These are phyloP conservation scores for Julus scandinavius DNA, from an alignment of 2,888 invertebrate genomes.

Conservation along the genomic window DNA sequence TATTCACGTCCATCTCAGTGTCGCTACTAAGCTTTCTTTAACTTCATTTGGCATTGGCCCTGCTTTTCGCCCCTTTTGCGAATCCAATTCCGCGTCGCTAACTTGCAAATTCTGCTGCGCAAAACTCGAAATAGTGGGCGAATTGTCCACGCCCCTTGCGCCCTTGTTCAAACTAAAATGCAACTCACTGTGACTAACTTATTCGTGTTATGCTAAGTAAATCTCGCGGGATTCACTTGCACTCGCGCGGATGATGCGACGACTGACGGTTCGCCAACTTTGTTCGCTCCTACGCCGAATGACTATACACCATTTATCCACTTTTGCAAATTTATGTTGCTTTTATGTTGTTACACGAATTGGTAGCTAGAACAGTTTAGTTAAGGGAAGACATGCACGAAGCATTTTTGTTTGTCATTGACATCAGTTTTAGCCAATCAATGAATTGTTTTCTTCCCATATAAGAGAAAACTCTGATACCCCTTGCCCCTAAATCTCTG, in stretches of 20 bases:
- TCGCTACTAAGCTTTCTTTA: neutral
- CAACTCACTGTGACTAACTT: slow-evolving; percentile 29
- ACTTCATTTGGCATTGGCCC: neutral
- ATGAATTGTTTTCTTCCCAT: too few relatives aligned
- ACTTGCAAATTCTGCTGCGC: neutral
- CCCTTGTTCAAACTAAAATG: neutral
- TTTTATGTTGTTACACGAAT: too few relatives aligned
- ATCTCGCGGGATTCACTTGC: slow-evolving; percentile 22
- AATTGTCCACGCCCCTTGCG: neutral
- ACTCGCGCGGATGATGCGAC: slow-evolving; percentile 1
- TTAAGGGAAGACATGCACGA: too few relatives aligned
- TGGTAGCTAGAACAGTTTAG: too few relatives aligned
- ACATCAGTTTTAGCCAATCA: too few relatives aligned
- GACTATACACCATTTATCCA: neutral
- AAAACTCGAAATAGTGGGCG: too few relatives aligned
- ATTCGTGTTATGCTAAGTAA: neutral
- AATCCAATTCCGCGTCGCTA: neutral
- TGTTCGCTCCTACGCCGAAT: neutral
- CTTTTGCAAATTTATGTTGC: too few relatives aligned
- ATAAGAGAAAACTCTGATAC: too few relatives aligned
- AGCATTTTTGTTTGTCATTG: too few relatives aligned
- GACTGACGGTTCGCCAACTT: slow-evolving; percentile 1
- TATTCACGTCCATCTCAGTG: slow-evolving; percentile 19
- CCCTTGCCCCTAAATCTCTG: too few relatives aligned
- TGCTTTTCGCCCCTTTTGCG: neutral